Evolutionary conservation across 53 echinoderm and acorn worm species (phyloP).

Genomic region (Echinometra lucunter): DNA sequence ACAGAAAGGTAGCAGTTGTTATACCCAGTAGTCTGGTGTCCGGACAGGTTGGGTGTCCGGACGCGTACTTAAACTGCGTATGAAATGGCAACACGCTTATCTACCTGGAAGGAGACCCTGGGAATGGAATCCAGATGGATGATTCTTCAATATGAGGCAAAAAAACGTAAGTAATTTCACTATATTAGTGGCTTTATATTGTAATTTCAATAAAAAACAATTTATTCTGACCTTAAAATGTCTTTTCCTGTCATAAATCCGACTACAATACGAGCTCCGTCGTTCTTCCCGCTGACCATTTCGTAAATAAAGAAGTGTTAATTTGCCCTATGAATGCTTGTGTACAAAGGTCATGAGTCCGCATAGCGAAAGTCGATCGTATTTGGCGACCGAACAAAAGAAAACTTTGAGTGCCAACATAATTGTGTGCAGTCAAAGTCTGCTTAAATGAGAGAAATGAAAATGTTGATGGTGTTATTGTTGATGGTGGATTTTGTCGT

Average conservation of each 20-base stretch:
- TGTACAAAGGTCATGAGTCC: too few species aligned
- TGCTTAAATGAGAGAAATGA: neutral
- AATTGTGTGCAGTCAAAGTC: too few species aligned
- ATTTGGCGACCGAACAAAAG: neutral
- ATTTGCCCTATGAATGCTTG: neutral
- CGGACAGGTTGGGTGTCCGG: neutral
- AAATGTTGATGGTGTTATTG: neutral
- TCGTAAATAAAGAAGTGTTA: neutral
- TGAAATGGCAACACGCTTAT: neutral
- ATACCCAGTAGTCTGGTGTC: too few species aligned
- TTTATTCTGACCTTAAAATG: neutral
- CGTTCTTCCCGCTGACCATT: neutral
- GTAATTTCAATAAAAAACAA: neutral
- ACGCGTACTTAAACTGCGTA: neutral
- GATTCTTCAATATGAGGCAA: neutral
- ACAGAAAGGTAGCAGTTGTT: too few species aligned
- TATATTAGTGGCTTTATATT: neutral
- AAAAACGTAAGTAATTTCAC: neutral
- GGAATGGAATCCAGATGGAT: neutral
- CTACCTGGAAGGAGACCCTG: neutral
- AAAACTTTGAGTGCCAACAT: too few species aligned
- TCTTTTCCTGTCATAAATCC: neutral
- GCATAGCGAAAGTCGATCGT: neutral
- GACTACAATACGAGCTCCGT: neutral
- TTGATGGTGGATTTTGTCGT: neutral